Base-by-base conservation (phyloP, 2,797 vertebrate species). In the Siniperca undulata region DNA sequence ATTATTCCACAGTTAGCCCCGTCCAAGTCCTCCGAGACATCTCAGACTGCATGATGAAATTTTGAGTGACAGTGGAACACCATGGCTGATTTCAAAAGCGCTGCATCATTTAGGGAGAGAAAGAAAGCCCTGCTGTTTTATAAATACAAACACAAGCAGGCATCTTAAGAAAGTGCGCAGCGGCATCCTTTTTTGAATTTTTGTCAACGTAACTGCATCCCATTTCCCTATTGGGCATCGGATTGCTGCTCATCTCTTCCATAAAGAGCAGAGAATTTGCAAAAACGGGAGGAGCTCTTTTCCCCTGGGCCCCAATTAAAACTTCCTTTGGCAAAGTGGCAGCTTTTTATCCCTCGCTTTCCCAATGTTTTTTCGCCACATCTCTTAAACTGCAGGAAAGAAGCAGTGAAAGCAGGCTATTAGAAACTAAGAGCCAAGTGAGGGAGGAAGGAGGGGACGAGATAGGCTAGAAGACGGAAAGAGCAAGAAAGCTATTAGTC, bases 291-390 rank as follows among this genome's bases (percentile, higher is more conserved):
- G 88, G 86, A 87, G 86, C 62, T 56, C 56, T 76, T 81, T 81
- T 95, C 95, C 94, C 95, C 50, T 78, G 94, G 91, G 96, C 84
- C 84, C 94, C 94, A 96, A 96, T 96, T 96, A 96, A 95, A 95
- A 94, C 89, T 92, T 96, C 89, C 92, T 92, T 93, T 91, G 92
- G 94, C 93, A 91, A 93, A 94, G 89, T 89, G 92, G 90, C 79
- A 84, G 91, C 89, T 94, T 94, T 93, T 94, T 88, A 89, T 92
- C 86, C 87, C 81, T 82, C 38, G 22, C 68, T 67, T 87, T 91
- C 72, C 59, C 75, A 0, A 44, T 86, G 56, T 72, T 59, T 71
- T 82, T 77, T 73, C 12, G 44, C 77, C 78, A 88, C 86, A 88
- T 91, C 84, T 92, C 84, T 62, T 74, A 90, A 94, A 95, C 90